These are phyloP conservation scores for Steinernema hermaphroditum DNA, from an alignment of 2,888 invertebrate species.

Conservation along the genomic window DNA sequence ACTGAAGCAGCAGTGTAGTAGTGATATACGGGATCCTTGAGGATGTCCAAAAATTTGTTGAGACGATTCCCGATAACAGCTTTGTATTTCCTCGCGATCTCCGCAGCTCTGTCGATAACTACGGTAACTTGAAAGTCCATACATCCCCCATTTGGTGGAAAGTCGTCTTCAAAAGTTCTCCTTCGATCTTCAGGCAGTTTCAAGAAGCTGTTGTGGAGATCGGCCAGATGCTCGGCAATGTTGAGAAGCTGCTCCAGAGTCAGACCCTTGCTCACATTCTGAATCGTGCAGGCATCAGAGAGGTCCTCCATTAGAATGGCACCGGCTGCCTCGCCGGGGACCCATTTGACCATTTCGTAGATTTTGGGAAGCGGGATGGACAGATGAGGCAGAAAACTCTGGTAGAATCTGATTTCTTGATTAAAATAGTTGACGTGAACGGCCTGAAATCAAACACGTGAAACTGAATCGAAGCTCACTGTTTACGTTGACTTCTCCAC, in stretches of 20 bases:
- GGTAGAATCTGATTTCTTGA: constrained; percentile 19
- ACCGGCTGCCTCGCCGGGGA: neutral
- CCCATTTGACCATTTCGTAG: constrained; percentile 1
- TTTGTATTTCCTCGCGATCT: neutral
- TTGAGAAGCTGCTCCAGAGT: neutral
- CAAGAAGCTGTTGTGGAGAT: neutral
- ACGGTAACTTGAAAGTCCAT: neutral
- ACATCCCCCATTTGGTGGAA: neutral
- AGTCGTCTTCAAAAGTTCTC: neutral
- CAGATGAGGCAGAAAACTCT: neutral
- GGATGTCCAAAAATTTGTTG: neutral
- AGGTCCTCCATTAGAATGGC: constrained; percentile 20
- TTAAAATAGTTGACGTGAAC: neutral
- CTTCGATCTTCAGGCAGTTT: neutral
- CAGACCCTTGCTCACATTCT: neutral
- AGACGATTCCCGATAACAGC: neutral
- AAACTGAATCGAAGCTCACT: neutral
- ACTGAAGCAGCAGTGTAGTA: neutral
- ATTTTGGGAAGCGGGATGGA: neutral
- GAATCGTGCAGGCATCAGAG: neutral
- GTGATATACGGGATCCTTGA: neutral
- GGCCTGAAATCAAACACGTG: neutral
- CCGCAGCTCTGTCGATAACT: neutral
- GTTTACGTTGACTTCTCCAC: neutral
- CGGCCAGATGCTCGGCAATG: constrained; percentile 5